Evolutionary conservation across 1,140 invertebrate genomes (phyloP).

Genomic region (Anagrus nilaparvatae): DNA sequence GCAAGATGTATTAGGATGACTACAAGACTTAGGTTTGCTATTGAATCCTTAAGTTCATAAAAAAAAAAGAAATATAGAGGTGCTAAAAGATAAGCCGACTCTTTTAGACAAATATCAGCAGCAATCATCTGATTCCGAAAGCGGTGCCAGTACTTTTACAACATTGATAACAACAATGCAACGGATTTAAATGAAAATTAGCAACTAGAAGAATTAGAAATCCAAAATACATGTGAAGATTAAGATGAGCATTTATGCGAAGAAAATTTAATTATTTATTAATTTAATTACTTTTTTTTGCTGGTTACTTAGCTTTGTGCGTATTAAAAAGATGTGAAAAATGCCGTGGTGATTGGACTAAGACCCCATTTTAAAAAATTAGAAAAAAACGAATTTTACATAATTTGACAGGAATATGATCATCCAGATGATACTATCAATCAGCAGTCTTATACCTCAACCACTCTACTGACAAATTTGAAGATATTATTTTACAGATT

Average conservation of each 20-base stretch:
- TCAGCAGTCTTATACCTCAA: background rate
- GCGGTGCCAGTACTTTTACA: too few species aligned
- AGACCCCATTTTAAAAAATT: too few species aligned
- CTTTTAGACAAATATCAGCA: too few species aligned
- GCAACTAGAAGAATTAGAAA: background rate
- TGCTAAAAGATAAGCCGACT: too few species aligned
- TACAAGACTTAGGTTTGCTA: too few species aligned
- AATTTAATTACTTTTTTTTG: constrained; percentile 1
- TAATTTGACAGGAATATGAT: background rate
- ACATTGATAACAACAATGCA: background rate
- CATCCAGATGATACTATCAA: background rate
- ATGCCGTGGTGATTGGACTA: background rate
- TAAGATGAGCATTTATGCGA: background rate
- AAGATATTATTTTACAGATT: background rate
- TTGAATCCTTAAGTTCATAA: too few species aligned
- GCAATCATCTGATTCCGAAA: too few species aligned
- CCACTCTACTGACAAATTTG: background rate
- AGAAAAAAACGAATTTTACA: too few species aligned
- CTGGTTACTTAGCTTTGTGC: background rate
- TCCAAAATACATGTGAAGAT: background rate
- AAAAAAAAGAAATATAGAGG: too few species aligned
- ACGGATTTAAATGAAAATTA: background rate
- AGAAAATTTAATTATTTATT: background rate
- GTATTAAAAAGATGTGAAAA: background rate
- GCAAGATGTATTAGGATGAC: too few species aligned